Conservation (phyloP, 2,888 invertebrate species). For the Drosophila robusta region DNA sequence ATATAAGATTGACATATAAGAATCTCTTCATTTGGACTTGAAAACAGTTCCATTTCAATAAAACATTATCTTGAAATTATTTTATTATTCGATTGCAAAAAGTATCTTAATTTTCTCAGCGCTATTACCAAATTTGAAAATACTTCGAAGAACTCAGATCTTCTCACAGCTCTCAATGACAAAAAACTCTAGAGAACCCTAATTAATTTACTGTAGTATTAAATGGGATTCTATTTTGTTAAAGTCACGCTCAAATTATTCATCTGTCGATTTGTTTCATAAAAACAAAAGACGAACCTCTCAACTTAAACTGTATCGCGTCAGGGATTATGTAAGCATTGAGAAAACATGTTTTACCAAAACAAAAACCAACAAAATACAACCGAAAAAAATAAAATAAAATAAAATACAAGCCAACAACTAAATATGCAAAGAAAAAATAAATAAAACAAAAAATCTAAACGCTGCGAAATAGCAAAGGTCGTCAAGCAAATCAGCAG, state of each 20-base stretch:
- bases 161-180: neutral
- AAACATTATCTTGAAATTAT: too few relatives aligned
- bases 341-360: slow-evolving; percentile 52
- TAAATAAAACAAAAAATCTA: slow-evolving; percentile 51
- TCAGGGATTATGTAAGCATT: slow-evolving; percentile 67
- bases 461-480: slow-evolving; percentile 70
- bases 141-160: too few relatives aligned
- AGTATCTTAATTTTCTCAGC: too few relatives aligned
- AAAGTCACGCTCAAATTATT: slow-evolving; percentile 7
- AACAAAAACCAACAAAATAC: slow-evolving; percentile 4
- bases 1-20: too few relatives aligned
- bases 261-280: slow-evolving; percentile 11
- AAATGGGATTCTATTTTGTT: slow-evolving; percentile 8
- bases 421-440: slow-evolving; percentile 60
- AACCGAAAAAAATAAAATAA: neutral
- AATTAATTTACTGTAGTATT: slow-evolving; percentile 5
- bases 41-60: too few relatives aligned
- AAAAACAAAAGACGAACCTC: slow-evolving; percentile 20
- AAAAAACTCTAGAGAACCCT: neutral
- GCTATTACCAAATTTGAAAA: neutral
- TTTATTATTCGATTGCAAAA: too few relatives aligned
- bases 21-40: too few relatives aligned
- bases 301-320: slow-evolving; percentile 35
- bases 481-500: slow-evolving; percentile 58
- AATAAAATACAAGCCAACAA: slow-evolving; percentile 16